These are phyloP conservation scores for Metopia argyrocephala DNA, from an alignment of 2,888 invertebrate species.

Conservation along the genomic window DNA sequence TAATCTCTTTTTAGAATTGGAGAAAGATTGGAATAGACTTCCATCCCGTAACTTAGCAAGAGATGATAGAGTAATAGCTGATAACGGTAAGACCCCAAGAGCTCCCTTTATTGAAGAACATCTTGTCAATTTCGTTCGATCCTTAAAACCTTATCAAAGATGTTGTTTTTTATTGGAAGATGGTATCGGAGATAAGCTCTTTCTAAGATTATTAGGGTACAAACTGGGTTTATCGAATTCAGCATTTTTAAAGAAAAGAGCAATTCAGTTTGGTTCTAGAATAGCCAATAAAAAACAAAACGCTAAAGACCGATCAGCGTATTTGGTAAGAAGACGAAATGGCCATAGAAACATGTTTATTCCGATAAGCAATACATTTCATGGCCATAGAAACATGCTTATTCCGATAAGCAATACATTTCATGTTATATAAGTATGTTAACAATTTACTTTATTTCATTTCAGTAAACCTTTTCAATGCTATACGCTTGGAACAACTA, in stretches of 20 bases:
- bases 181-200: constrained; percentile 95
- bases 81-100: constrained; percentile 91
- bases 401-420: too few species aligned
- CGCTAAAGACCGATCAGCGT: constrained; percentile 86
- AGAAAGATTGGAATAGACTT: constrained; percentile 90
- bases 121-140: constrained; percentile 82
- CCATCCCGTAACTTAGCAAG: constrained; percentile 94
- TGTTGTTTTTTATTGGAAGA: constrained; percentile 79
- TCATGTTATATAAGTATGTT: too few species aligned
- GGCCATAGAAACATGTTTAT: too few species aligned
- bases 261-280: constrained; percentile 97
- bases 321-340: too few species aligned
- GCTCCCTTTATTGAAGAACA: constrained; percentile 89
- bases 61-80: constrained; percentile 95
- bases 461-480: too few species aligned
- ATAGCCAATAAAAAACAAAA: constrained; percentile 95
- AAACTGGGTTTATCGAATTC: constrained; percentile 83
- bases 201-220: constrained; percentile 87
- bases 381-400: too few species aligned
- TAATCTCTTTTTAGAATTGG: constrained; percentile 82
- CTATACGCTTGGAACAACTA: too few species aligned
- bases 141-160: constrained; percentile 83
- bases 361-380: too few species aligned
- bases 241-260: constrained; percentile 90
- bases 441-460: too few species aligned